Conservation (phyloP, 2,888 invertebrate genomes). For the Oxytorus armatus region DNA sequence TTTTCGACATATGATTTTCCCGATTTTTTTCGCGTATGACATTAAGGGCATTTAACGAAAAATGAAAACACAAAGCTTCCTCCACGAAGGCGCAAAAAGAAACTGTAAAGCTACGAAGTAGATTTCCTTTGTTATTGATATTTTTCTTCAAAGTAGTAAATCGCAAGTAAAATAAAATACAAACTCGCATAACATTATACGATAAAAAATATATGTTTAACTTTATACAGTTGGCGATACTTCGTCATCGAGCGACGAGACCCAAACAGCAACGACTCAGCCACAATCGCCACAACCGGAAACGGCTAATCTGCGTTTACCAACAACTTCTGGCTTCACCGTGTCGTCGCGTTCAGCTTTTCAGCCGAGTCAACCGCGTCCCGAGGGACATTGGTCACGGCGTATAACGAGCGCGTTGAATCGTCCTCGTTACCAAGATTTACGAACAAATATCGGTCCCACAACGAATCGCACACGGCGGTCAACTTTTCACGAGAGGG, state of each 20-base stretch:
- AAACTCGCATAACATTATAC: no score
- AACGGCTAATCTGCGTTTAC: constrained; percentile 36
- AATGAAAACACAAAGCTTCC: no score
- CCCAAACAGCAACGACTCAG: constrained; percentile 59
- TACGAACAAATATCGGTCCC: background rate
- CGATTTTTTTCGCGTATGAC: background rate
- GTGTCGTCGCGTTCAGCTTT: constrained; percentile 81
- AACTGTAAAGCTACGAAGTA: no score
- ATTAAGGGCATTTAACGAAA: no score
- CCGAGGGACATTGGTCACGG: background rate
- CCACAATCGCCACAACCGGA: constrained; percentile 3
- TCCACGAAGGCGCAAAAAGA: no score
- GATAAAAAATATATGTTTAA: background rate
- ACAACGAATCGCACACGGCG: no score
- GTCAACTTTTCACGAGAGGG: no score
- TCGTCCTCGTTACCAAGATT: background rate
- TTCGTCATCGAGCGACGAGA: constrained; percentile 77
- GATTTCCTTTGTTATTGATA: no score
- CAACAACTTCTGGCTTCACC: constrained; percentile 73
- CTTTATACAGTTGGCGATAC: constrained; percentile 64
- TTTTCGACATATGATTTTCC: no score
- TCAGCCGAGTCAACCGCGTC: constrained; percentile 77
- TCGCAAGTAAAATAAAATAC: background rate
- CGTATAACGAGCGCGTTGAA: background rate
- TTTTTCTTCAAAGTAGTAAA: no score